Evolutionary conservation across 2,797 vertebrate genomes (phyloP), one percentile per base, ranked within the genome.

Genomic region (Iguana delicatissima): DNA sequence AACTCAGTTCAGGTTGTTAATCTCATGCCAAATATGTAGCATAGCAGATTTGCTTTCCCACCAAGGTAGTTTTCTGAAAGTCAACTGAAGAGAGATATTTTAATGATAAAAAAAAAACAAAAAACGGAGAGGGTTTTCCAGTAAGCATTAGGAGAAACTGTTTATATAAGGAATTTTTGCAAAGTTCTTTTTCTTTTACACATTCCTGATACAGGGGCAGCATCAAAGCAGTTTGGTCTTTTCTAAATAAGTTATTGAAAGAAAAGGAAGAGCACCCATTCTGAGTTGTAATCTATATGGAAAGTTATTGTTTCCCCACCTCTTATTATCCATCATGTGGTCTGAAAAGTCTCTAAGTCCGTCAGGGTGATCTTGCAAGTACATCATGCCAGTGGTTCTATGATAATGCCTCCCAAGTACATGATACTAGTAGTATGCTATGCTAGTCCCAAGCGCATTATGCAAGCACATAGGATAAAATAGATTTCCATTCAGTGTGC

Each of bases 1-100:
- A 94, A 96, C 94, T 95, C 95, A 96, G 89, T 95, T 96, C 95
- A 94, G 95, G 92, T 93, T 95, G 90, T 95, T 89, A 94, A 96
- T 95, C 46, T 52, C 42, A 73, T 85, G 64, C 46, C 46, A 85
- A 85, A 52, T 22, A 57, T 85, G 46, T 35, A 85, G 6, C 46
- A 73, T 29, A 86, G 76, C 12, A 29, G 6, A 95, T 93, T 55
- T 76, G 84, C n/a, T 86, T 92, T 90, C 93, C 52, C 84, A 94
- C 88, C 84, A 87, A 50, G 85, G 94, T 84, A 87, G 89, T 91
- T 95, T 84, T 42, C 26, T 29, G 26, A 18, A 14, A 67, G 38
- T 24, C 38, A 2, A 69, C 26, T 72, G 29, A 82, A 82, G 20
- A 50, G 42, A n/a, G 64, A 85, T 32, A 72, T 52, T 52, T n/a